A percentile compares a stretch with the other conserved stretches of the same genome.
Conservation (phyloP, 2,113 vertebrate genomes). For the Tachysurus fulvidraco region DNA sequence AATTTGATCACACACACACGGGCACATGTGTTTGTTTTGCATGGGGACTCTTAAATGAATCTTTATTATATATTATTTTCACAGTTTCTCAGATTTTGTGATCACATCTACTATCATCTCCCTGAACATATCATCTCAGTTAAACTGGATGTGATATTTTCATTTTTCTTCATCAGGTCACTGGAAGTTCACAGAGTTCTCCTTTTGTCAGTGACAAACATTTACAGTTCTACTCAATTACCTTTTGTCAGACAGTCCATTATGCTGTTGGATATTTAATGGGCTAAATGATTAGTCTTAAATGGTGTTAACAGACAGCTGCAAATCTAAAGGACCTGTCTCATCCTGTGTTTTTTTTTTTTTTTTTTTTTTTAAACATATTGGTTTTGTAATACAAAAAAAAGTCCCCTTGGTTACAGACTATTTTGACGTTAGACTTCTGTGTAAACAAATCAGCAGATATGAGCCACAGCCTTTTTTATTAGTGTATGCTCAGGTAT, state of each 20-base stretch:
- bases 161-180: not conserved
- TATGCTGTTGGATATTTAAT: slow-evolving; percentile 5
- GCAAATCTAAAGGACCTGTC: not conserved
- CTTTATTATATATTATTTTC: not conserved
- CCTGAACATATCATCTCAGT: not conserved
- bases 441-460: slow-evolving; percentile 16
- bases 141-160: not conserved
- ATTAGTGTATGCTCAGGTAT: not conserved
- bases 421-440: slow-evolving; percentile 12
- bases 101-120: not conserved
- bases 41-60: too few species aligned
- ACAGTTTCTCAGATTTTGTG: not conserved
- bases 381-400: not conserved
- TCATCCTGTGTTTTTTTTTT: not conserved
- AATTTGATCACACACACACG: too few species aligned
- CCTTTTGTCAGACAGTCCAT: not conserved
- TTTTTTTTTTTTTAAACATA: not conserved
- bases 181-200: not conserved
- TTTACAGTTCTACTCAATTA: not conserved
- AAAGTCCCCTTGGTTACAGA: slow-evolving; percentile 26
- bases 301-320: slow-evolving; percentile 2
- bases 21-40: too few species aligned
- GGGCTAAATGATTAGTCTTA: not conserved
- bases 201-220: not conserved
- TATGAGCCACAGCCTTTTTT: not conserved